Base-by-base conservation (phyloP, 2,113 vertebrate genomes). In the Gracilinanus agilis region DNA sequence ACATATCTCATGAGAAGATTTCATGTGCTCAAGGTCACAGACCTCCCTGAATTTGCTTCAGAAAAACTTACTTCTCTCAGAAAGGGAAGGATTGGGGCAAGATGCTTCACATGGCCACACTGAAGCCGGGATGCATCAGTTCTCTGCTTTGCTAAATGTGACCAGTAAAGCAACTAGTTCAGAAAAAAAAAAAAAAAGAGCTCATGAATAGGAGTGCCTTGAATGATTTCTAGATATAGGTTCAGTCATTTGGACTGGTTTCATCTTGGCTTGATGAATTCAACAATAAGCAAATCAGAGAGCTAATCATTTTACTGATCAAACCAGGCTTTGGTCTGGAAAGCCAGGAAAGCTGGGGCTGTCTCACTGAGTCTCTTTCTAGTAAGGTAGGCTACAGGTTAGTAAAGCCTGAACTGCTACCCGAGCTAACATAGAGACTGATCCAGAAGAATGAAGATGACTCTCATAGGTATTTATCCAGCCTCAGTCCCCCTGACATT, bases 1-100 rank as follows among this genome's bases (percentile, higher is more conserved):
- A 94, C 55, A 53, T 90, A 53, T 91, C n/a, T 40, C 93, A 90
- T 92, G n/a, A 95, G 75, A 54, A 91, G 58, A 27, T 44, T 83
- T 93, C 91, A 90, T 55, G 93, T 61, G 90, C 44, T 0, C 75
- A 54, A 95, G 90, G 5, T 91, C 92, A 3, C 40, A 90, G 49
- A 49, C 2, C 8, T 94, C 94, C 53, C 34, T 27, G 54, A 44
- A 29, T 23, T 55, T 29, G 7, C 23, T 58, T 95, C 29, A 61
- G 90, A 92, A 88, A 49, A 49, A 49, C 49, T 49, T 49, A 49
- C 49, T 49, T 49, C 49, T 49, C 49, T 49, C 3, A 49, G 5
- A 5, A 49, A 49, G 49, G 49, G 49, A 49, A 49, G 5, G 49
- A 49, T 49, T 49, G 5, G 49, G 49, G 49, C 49, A 49, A 49